Percentiles rank a stretch among this genome's conserved stretches.
These are phyloP conservation scores for Eumerus sabulonum DNA, from an alignment of 2,888 invertebrate species.

Conservation along the genomic window DNA sequence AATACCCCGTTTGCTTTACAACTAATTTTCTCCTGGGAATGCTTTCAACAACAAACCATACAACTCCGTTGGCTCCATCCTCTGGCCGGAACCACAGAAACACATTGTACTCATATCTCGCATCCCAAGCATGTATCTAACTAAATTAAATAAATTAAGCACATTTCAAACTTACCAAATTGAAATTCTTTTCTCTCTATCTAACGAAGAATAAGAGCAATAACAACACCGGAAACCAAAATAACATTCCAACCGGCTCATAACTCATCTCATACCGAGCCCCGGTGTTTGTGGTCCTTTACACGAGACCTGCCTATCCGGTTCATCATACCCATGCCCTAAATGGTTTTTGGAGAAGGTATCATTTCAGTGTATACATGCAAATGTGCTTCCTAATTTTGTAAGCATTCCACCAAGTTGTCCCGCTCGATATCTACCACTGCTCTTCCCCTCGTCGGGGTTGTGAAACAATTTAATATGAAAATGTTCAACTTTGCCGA, in stretches of 20 bases:
- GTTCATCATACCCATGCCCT: neutral
- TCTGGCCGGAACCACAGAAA: too few species aligned
- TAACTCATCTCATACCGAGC: slow-evolving; percentile 31
- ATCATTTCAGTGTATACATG: slow-evolving; percentile 46
- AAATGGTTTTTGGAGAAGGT: neutral
- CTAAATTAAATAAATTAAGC: slow-evolving; percentile 49
- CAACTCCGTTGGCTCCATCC: too few species aligned
- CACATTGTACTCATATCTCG: too few species aligned
- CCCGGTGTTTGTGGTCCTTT: slow-evolving; percentile 13
- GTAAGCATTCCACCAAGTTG: slow-evolving; percentile 45
- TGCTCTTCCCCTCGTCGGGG: too few species aligned
- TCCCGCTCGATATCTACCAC: too few species aligned
- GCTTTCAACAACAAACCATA: too few species aligned
- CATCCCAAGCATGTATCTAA: neutral
- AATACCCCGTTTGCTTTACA: too few species aligned
- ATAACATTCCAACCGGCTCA: slow-evolving; percentile 33
- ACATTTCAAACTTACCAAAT: slow-evolving; percentile 36
- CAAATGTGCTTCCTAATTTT: slow-evolving; percentile 62
- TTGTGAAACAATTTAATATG: too few species aligned
- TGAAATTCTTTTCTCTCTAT: slow-evolving; percentile 11
- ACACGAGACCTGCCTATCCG: neutral
- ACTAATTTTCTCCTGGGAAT: too few species aligned
- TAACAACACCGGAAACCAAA: neutral
- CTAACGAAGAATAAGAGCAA: too few species aligned
- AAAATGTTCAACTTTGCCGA: neutral